A percentile compares a stretch with the other conserved stretches of the same genome.
Conservation (phyloP, 2,888 invertebrate species). For the Isoperla grammatica region DNA sequence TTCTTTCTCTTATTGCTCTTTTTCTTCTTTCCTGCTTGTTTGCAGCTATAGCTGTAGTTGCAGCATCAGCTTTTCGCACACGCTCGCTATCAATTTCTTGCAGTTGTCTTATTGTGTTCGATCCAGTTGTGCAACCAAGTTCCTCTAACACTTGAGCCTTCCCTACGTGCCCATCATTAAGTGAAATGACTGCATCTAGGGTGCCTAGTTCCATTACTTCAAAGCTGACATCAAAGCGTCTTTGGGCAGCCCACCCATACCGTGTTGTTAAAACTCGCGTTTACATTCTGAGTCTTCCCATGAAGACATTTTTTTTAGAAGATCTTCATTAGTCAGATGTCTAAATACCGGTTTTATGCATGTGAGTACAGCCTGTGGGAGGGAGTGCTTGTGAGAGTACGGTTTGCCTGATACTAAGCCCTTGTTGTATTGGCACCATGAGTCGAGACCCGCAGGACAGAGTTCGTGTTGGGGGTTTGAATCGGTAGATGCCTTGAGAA, state of each 20-base stretch:
- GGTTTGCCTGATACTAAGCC: constrained; percentile 2
- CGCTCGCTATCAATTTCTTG: no score
- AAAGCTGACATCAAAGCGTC: not conserved
- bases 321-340: no score
- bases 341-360: no score
- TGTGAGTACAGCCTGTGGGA: constrained; percentile 16
- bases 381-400: constrained; percentile 20
- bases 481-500: constrained; percentile 19
- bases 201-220: not conserved
- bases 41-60: no score
- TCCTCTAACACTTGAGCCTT: not conserved
- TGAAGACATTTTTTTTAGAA: not conserved
- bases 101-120: no score
- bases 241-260: not conserved
- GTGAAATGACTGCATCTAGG: not conserved
- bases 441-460: constrained; percentile 9
- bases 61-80: no score
- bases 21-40: no score
- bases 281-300: not conserved
- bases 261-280: not conserved
- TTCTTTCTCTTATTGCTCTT: no score
- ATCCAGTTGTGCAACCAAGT: not conserved
- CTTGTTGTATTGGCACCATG: constrained; percentile 21
- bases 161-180: not conserved
- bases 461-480: constrained; percentile 13